Evolutionary conservation across 23 tunicate species (phyloP).

Genomic region (Halocynthia roretzi): DNA sequence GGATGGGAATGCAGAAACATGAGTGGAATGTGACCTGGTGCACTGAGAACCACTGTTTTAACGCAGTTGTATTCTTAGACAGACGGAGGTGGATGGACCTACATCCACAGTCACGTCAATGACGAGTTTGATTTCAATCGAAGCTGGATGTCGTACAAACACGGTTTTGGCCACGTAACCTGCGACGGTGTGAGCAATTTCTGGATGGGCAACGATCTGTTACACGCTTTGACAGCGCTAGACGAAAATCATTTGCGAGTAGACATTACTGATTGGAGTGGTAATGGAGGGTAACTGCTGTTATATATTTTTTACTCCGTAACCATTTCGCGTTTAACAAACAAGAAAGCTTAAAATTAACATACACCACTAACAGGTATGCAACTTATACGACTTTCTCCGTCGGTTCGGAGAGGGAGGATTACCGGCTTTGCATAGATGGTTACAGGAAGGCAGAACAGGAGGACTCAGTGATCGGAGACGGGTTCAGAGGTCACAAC

Average conservation of each 20-base stretch:
- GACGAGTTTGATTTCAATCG: slow-evolving; percentile 45
- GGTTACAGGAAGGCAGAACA: slow-evolving; percentile 28
- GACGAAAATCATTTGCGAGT: slow-evolving; percentile 36
- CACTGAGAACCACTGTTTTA: too few relatives aligned
- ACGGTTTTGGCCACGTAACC: slow-evolving; percentile 36
- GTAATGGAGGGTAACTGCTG: slow-evolving; percentile 22
- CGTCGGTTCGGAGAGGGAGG: slow-evolving; percentile 29
- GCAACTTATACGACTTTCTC: slow-evolving; percentile 39
- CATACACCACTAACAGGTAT: slow-evolving; percentile 12
- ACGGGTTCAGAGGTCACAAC: slow-evolving; percentile 39
- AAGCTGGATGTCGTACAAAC: slow-evolving; percentile 43
- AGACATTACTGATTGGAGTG: slow-evolving; percentile 40
- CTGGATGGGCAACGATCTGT: slow-evolving; percentile 46
- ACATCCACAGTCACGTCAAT: slow-evolving; percentile 39
- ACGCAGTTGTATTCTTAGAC: slow-evolving; percentile 8
- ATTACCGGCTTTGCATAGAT: slow-evolving; percentile 24
- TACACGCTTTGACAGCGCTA: slow-evolving; percentile 35
- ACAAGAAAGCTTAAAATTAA: neutral
- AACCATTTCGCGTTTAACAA: too few relatives aligned
- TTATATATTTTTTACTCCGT: too few relatives aligned
- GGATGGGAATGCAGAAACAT: too few relatives aligned
- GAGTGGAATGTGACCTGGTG: too few relatives aligned
- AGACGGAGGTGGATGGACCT: slow-evolving; percentile 67
- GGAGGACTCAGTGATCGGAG: slow-evolving; percentile 34
- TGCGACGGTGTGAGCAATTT: slow-evolving; percentile 34